Evolutionary conservation across 2,888 invertebrate species (phyloP), one percentile per base, ranked within the genome.

Genomic region (Antheraea assamensis): DNA sequence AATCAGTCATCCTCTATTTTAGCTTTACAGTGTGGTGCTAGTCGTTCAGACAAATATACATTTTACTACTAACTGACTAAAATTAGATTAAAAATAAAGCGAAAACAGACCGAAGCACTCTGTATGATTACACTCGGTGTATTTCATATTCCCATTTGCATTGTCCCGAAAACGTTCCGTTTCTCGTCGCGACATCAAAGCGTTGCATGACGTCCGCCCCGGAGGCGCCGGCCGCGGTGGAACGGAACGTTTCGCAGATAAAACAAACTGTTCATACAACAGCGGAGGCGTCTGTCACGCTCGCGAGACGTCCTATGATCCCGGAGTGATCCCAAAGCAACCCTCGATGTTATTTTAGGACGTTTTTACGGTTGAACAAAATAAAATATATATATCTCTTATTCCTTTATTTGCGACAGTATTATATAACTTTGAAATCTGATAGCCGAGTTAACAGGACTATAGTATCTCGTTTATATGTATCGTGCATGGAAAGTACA

Each of bases 131-230:
- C 68, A 35, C n/a, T 7, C 10, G n/a, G 27, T 64, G n/a, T 68
- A 68, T 68, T 35, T 35, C n/a, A 68, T 68, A 35, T 68, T 68
- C 68, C 68, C 68, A 68, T 68, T 68, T 68, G 68, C n/a, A 68
- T 68, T 68, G 68, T 35, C 35, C 35, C 68, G n/a, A 68, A 68
- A 68, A 68, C 68, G 68, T 35, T 68, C 21, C n/a, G 68, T 68
- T 42, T 68, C 35, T 31, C 21, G 35, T 68, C 35, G 35, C 21
- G 68, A 35, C 68, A 35, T 68, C 68, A 68, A 68, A 68, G 68
- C 68, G 30, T 30, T 64, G 17, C 61, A 64, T 30, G 61, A 64
- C 61, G 61, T 30, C 61, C 61, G 61, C 61, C 30, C 17, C 61
- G 35, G 68, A 68, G 66, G 68, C 35, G 35, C 35, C 68, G 35